phyloP scores from a whole-genome alignment of 2,113 vertebrate species.

The Prunella himalayana region DNA sequence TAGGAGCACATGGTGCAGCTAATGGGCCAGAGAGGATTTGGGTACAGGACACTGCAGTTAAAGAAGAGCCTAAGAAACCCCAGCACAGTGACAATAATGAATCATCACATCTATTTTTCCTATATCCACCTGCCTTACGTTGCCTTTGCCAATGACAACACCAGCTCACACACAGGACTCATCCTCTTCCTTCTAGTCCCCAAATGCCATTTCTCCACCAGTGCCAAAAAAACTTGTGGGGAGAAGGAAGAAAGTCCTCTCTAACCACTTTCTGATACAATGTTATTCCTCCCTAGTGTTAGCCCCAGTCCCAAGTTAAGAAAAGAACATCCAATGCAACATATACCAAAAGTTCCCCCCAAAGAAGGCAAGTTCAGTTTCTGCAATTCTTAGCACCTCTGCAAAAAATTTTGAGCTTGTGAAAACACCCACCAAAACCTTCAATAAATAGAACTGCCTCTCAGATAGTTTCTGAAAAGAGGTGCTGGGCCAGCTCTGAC shows the following conservation, averaged over 20 bases:
- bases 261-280: neutral
- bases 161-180: neutral
- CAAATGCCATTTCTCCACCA: neutral
- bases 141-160: neutral
- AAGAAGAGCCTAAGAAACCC: neutral
- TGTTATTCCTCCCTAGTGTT: neutral
- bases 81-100: neutral
- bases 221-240: neutral
- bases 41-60: neutral
- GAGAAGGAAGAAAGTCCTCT: neutral
- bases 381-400: neutral
- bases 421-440: constrained; percentile 9
- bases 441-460: neutral
- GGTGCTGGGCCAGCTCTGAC: neutral
- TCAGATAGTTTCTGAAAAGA: neutral
- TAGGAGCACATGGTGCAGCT: rapidly evolving
- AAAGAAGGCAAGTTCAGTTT: neutral
- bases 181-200: neutral
- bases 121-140: neutral
- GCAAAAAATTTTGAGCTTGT: neutral
- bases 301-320: neutral
- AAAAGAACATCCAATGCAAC: neutral
- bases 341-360: neutral
- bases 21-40: neutral
- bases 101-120: neutral